Base-by-base conservation (phyloP, 2,888 invertebrate species). In the Actias luna region DNA sequence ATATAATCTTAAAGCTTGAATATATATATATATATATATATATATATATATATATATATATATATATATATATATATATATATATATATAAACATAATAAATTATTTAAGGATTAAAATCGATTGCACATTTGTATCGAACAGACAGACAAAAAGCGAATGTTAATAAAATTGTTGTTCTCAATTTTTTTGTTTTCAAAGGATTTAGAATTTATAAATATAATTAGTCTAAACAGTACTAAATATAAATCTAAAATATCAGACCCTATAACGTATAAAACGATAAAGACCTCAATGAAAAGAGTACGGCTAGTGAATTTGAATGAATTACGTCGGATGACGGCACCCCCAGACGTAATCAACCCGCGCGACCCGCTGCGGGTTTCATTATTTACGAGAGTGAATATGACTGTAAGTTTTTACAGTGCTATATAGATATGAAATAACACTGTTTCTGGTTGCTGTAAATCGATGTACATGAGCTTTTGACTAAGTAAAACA, bases 221-320 rank as follows among this genome's bases (percentile, higher is more conserved):
- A 39, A n/a, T 7, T 7, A 5, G 7, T 35, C 35, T 14, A 10
- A 35, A 35, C 10, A 35, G 14, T 35, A 10, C 2, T 35, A 25
- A 22, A 25, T 25, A 22, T 25, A 22, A 22, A 50, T 50, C 3
- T 7, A 50, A 22, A 5, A 3, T 16, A 10, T 39, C 1, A 4
- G 2, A 16, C 16, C 25, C 46, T 10, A 22, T 50, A 25, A 50
- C 10, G 22, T 46, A 46, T n/a, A 39, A 39, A 50, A 88, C 85
- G 88, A 85, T 84, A 87, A 85, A 85, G 81, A 82, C 70, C 65
- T 86, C 88, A 89, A 88, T 88, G 88, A 83, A 85, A 82, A 76
- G 84, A 82, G 83, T 80, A 79, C 84, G 85, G 66, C 71, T 66
- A 65, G 65, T 77, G 88, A 87, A 87, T 87, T 73, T 79, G 84